Base-by-base conservation (phyloP, 2,113 vertebrate genomes). In the Delphinapterus leucas region DNA sequence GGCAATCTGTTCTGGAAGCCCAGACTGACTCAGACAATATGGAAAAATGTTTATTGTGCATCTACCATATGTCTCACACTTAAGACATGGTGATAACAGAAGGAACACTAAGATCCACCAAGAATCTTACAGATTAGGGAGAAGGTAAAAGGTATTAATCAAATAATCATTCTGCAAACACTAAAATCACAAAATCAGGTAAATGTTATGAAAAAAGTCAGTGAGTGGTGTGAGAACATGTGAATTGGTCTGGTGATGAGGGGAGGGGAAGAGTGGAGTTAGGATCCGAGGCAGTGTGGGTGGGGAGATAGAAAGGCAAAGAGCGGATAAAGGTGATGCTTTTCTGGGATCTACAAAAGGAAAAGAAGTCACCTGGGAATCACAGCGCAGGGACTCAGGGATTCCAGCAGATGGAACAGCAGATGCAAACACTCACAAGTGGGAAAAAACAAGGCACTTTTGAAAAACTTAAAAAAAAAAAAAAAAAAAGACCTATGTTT, bases 181-280 rank as follows among this genome's bases (percentile, higher is more conserved):
- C 25, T 8, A 23, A 38, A 0, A 71, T 65, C 10, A 58, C 14
- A 71, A 53, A 25, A 12, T 58, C 15, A 5, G 41, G 26, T n/a
- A 61, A 12, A 0, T 6, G 25, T 6, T 83, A 11, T 63, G 20
- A 33, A 55, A 55, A 68, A 55, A 55, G 23, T 17, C 6, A 18
- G 5, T 0, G 0, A 49, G 6, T 10, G 5, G 17, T 14, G 3
- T 28, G 70, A 71, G 67, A 73, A 47, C 8, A 8, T 7, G 25
- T 38, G 7, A 33, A 31, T 0, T 76, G 68, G 4, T 53, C 47
- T 41, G 38, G 67, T 20, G 47, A 49, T 1, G 17, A 63, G 20
- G 9, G 8, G 9, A 6, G 9, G 41, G 31, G 71, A 10, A 5
- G 17, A 7, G 0, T 15, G 70, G 5, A 17, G 15, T 33, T 47